These are phyloP conservation scores for Lineus longissimus DNA, from an alignment of 1,140 invertebrate species.

Conservation along the genomic window DNA sequence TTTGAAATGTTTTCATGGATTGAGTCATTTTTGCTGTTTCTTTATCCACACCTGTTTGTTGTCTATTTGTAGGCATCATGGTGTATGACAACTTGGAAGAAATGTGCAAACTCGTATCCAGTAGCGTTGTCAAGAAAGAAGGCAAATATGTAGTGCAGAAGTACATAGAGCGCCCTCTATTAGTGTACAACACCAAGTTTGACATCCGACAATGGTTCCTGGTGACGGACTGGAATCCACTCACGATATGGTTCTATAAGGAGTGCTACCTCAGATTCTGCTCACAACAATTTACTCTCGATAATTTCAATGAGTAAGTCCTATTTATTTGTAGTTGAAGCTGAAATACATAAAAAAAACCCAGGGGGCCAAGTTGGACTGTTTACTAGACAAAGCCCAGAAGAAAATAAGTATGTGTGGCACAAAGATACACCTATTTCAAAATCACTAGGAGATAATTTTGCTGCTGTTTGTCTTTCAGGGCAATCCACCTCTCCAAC, in stretches of 20 bases:
- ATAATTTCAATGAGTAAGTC: slow-evolving; percentile 79
- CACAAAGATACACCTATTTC: no score
- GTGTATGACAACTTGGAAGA: slow-evolving; percentile 82
- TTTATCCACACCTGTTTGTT: no score
- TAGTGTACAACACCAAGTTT: slow-evolving; percentile 88
- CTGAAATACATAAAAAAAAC: no score
- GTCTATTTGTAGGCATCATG: slow-evolving; percentile 71
- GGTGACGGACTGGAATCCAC: slow-evolving; percentile 80
- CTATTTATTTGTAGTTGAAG: not conserved
- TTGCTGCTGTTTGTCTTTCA: slow-evolving; percentile 18
- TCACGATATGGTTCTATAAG: slow-evolving; percentile 92
- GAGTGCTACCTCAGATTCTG: slow-evolving; percentile 84
- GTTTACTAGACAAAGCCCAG: no score
- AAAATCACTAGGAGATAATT: no score
- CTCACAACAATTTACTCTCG: slow-evolving; percentile 81
- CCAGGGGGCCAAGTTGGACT: no score
- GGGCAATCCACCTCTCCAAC: slow-evolving; percentile 83
- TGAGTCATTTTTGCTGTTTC: no score
- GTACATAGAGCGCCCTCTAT: slow-evolving; percentile 72
- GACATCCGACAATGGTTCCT: slow-evolving; percentile 78
- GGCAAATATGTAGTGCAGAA: slow-evolving; percentile 89
- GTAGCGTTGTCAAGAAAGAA: slow-evolving; percentile 57
- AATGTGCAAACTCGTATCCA: slow-evolving; percentile 65
- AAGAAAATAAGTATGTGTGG: no score
- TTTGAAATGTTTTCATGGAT: no score